Evolutionary conservation across 2,888 invertebrate species (phyloP).

Genomic region (Temnothorax unifasciatus): DNA sequence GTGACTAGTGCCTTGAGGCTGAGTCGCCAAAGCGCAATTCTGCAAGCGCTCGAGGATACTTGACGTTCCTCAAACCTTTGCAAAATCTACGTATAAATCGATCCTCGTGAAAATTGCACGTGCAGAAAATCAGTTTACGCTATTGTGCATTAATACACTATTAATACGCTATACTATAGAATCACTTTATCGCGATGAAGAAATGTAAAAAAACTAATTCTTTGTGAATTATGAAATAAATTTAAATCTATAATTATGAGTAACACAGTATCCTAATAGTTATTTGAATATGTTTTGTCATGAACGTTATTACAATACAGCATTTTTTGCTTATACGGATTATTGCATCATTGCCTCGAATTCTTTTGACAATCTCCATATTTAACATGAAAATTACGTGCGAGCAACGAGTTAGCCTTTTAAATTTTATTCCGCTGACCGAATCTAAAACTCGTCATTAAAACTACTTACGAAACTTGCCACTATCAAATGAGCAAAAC

Average conservation of each 20-base stretch:
- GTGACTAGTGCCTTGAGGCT: conserved; percentile 74
- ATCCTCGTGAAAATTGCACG: conserved; percentile 26
- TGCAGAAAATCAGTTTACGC: conserved; percentile 27
- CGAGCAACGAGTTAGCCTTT: conserved; percentile 1
- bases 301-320: background rate
- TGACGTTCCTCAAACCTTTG: conserved; percentile 13
- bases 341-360: conserved; percentile 12
- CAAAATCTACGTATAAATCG: conserved; percentile 19
- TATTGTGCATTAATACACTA: conserved; percentile 27
- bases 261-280: conserved; percentile 1
- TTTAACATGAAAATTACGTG: conserved; percentile 35
- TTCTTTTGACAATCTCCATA: conserved; percentile 16
- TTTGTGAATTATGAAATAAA: conserved; percentile 12
- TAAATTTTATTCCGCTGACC: conserved; percentile 24
- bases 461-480: conserved; percentile 54
- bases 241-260: conserved; percentile 1
- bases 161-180: background rate
- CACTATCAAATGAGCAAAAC: conserved; percentile 55
- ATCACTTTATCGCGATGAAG: background rate
- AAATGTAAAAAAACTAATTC: conserved; percentile 11
- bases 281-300: background rate
- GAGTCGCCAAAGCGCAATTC: conserved; percentile 44
- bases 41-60: conserved; percentile 35
- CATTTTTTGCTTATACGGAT: background rate
- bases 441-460: conserved; percentile 48